phyloP scores from a whole-genome alignment of 1,140 invertebrate genomes.

The Drosophila albomicans region DNA sequence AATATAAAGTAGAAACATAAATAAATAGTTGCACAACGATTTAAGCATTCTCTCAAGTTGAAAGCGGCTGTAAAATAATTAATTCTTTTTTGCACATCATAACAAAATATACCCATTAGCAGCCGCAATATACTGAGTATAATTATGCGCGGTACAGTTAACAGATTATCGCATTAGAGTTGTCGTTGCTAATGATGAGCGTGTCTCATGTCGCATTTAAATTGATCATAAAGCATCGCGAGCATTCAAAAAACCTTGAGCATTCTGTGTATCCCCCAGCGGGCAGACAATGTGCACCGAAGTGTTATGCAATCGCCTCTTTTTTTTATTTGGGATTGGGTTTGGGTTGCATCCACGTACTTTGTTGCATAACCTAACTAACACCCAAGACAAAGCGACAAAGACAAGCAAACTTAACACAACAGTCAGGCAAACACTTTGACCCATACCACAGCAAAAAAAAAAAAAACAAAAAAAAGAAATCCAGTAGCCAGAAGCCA shows the following conservation, averaged over 20 bases:
- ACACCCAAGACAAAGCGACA: slow-evolving; percentile 14
- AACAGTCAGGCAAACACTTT: slow-evolving; percentile 39
- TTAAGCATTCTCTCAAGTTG: too few relatives aligned
- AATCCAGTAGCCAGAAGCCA: slow-evolving; percentile 2
- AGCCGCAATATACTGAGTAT: too few relatives aligned
- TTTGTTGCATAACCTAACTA: slow-evolving; percentile 25
- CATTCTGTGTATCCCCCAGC: slow-evolving; percentile 1
- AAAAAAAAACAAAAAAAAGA: too few relatives aligned
- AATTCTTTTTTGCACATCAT: too few relatives aligned
- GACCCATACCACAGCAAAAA: slow-evolving; percentile 31
- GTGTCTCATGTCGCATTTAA: not conserved
- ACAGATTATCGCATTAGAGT: not conserved
- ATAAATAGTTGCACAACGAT: too few relatives aligned
- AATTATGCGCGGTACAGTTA: not conserved
- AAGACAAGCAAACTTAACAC: slow-evolving; percentile 8
- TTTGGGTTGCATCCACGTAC: slow-evolving; percentile 16
- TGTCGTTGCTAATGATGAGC: not conserved
- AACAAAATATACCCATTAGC: too few relatives aligned
- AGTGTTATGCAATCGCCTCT: slow-evolving; percentile 25
- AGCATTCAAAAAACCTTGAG: slow-evolving; percentile 10
- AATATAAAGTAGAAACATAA: too few relatives aligned
- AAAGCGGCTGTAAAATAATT: too few relatives aligned
- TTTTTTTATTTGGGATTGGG: not conserved
- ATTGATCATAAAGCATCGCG: slow-evolving; percentile 5
- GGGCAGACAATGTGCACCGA: not conserved